Percentiles rank a stretch among this genome's conserved stretches.
Conservation (phyloP, 64 coral and sea anemone species). For the Dendrophyllia cribrosa region DNA sequence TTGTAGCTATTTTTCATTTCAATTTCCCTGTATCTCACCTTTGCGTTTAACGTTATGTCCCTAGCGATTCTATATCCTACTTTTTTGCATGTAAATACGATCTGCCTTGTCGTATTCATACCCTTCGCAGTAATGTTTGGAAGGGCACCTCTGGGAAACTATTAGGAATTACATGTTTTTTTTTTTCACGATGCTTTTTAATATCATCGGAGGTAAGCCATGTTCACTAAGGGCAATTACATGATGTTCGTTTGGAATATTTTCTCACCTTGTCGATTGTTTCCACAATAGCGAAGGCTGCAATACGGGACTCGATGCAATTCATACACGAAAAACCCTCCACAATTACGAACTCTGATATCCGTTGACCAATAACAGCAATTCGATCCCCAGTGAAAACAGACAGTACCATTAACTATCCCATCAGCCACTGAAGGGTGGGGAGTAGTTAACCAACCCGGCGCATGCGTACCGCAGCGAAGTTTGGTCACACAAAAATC, state of each 20-base stretch:
- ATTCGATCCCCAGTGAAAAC: slow-evolving; percentile 14
- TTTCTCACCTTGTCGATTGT: not conserved
- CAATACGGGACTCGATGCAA: not conserved
- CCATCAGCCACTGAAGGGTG: slow-evolving; percentile 16
- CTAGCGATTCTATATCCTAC: no score
- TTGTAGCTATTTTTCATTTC: no score
- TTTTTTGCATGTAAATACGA: no score
- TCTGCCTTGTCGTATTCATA: no score
- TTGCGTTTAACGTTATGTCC: no score
- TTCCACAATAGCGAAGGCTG: slow-evolving; percentile 27
- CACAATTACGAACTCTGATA: slow-evolving; percentile 25
- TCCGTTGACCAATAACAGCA: not conserved
- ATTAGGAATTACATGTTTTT: no score
- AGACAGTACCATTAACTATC: not conserved
- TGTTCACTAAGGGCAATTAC: no score
- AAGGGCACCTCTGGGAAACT: no score
- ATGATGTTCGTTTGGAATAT: not conserved
- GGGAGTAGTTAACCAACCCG: slow-evolving; percentile 19
- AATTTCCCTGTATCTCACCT: no score
- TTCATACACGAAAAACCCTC: slow-evolving; percentile 10
- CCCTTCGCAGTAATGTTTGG: no score
- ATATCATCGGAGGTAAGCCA: no score
- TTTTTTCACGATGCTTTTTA: no score
- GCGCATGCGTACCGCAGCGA: slow-evolving; percentile 29
- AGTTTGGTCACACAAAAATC: not conserved